phyloP scores from a whole-genome alignment of 2,888 invertebrate species.

The Onthophagus sagittarius region DNA sequence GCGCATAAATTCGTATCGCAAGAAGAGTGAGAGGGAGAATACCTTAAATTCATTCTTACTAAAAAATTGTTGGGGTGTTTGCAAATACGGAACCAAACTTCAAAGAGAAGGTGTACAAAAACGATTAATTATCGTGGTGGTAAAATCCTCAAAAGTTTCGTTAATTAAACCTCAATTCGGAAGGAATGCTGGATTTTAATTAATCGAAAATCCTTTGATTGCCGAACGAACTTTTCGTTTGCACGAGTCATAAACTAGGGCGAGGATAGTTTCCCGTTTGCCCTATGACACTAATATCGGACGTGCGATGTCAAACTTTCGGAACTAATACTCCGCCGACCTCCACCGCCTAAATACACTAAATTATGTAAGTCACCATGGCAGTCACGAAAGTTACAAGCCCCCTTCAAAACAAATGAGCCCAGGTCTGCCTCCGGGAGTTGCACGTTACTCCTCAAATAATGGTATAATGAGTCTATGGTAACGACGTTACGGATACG shows the following conservation, averaged over 20 bases:
- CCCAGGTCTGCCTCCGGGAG: neutral
- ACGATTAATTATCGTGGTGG: neutral
- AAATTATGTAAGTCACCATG: slow-evolving; percentile 15
- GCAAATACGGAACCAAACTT: neutral
- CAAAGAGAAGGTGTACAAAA: neutral
- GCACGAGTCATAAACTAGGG: neutral
- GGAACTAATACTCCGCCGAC: slow-evolving; percentile 8
- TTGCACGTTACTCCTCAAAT: slow-evolving; percentile 21
- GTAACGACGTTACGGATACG: slow-evolving; percentile 27
- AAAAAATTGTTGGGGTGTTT: neutral
- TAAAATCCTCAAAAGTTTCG: neutral
- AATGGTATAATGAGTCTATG: slow-evolving; percentile 26
- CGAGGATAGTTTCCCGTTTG: neutral
- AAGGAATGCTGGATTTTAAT: neutral
- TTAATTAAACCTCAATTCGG: neutral
- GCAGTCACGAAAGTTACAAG: slow-evolving; percentile 16
- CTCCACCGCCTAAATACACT: slow-evolving; percentile 10
- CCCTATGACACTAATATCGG: slow-evolving; percentile 4
- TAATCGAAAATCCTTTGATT: neutral
- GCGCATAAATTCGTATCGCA: slow-evolving; percentile 21
- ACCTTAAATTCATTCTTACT: neutral
- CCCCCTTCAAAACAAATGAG: slow-evolving; percentile 11
- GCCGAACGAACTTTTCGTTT: neutral
- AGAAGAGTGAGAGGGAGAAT: neutral
- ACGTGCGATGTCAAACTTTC: slow-evolving; percentile 1